Evolutionary conservation across 2,888 invertebrate genomes (phyloP), one percentile per base, ranked within the genome.

Genomic region (Platerodrilus igneus): DNA sequence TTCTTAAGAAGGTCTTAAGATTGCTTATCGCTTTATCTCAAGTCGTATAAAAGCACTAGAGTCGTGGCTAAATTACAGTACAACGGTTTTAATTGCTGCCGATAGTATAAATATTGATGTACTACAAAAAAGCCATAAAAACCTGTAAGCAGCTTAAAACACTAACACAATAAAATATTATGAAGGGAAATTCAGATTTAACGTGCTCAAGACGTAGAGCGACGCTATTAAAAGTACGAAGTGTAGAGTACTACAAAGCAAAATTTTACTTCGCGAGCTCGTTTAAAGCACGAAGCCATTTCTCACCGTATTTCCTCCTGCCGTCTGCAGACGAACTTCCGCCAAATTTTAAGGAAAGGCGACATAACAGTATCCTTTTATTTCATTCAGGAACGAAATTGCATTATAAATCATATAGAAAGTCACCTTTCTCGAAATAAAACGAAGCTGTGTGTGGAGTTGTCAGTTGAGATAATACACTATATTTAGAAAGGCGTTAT

Each of bases 371-470:
- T 40, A 25, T 36, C 35, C 29, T 45, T 38, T 41, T 45, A 37
- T 41, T 47, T 47, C 36, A 44, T 46, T 51, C 45, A 32, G 27
- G 36, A 28, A 27, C 30, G 36, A 52, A 52, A 51, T 55, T 55
- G 51, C 45, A 39, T 44, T 38, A 52, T 53, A 55, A 55, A 53
- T 52, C 53, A 53, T 51, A 43, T 35, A 25, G 46, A 41, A 45
- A 49, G 49, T 49, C 41, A 50, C 49, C 45, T 41, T 48, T 44
- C 42, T 44, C 44, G 41, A 48, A 48, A 52, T 52, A 49, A 45
- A 44, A 22, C 31, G 31, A 20, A 19, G 34, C 26, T 25, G 21
- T 38, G 38, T 20, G 33, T 15, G 15, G 33, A 20, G 37, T 35
- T 42, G 46, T 45, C 42, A 45, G 33, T 26, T 37, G 37, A 45